Conservation (phyloP, 2,888 invertebrate genomes). For the Drosophila meridiana region DNA sequence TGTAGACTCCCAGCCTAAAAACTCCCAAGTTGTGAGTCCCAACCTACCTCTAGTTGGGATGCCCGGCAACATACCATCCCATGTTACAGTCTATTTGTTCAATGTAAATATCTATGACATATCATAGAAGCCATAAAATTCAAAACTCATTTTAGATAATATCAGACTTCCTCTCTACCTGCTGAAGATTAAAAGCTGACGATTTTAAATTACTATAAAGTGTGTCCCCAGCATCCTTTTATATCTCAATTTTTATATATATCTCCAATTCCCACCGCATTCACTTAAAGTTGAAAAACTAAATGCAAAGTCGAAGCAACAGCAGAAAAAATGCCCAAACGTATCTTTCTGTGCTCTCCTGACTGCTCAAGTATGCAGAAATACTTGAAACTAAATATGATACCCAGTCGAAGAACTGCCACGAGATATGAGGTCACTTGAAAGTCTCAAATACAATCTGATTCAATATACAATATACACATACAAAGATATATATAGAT, state of each 20-base stretch:
- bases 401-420: background rate
- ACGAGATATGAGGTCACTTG: conserved; percentile 2
- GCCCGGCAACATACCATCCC: background rate
- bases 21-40: no score
- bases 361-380: background rate
- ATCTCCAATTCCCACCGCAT: background rate
- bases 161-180: background rate
- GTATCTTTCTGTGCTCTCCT: background rate
- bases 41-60: background rate
- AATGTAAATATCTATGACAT: background rate
- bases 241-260: background rate
- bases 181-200: background rate
- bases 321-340: background rate
- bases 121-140: background rate
- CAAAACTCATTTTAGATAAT: background rate
- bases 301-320: background rate
- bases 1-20: background rate
- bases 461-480: conserved; percentile 4
- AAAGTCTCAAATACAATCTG: conserved; percentile 13
- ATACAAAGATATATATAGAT: background rate
- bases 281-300: background rate
- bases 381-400: conserved; percentile 10
- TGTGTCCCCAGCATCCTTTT: background rate
- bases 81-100: background rate
- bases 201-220: background rate